Evolutionary conservation across 2,888 invertebrate species (phyloP), one percentile per base, ranked within the genome.

Genomic region (Sphecodes monilicornis): DNA sequence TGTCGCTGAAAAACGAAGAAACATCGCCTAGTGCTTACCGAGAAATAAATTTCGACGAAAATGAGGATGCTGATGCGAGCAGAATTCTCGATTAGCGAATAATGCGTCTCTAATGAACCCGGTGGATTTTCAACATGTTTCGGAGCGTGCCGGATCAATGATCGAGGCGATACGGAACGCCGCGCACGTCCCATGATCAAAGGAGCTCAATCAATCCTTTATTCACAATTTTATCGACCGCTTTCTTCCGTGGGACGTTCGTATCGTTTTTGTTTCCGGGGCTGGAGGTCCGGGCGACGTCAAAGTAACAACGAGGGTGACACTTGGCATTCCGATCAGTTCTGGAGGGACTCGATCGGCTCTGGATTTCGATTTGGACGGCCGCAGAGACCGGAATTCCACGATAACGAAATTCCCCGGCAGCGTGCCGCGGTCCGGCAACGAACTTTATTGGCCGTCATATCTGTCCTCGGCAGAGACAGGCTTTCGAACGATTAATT

Each of bases 361-460:
- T 46, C 80, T 46, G 86, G 73, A 80, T 86, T 88, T 85, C 85
- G 82, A 88, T 81, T 85, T 60, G 57, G 78, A 70, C 72, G 80
- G 74, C 82, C 69, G 88, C 80, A 78, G 77, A 78, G 77, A 85
- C 84, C 88, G 86, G 88, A 89, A 89, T 88, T 87, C 83, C 87
- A 84, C 82, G 85, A 84, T 86, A 89, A 89, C 87, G 88, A 89
- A 88, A 89, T 90, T 90, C 84, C 82, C 60, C 78, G 83, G 88
- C 84, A 81, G 81, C 78, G 80, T 79, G 88, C 86, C 91, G 91
- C 92, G 92, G 92, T 54, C 87, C 90, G 90, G 89, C 90, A 92
- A 91, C 93, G 92, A 92, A 93, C 93, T 93, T 94, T 93, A 93
- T 94, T 93, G 92, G 91, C 91, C 91, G 92, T 93, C 94, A 93